These are phyloP conservation scores for Serinus canaria DNA, from an alignment of 2,113 vertebrate genomes.

Conservation along the genomic window DNA sequence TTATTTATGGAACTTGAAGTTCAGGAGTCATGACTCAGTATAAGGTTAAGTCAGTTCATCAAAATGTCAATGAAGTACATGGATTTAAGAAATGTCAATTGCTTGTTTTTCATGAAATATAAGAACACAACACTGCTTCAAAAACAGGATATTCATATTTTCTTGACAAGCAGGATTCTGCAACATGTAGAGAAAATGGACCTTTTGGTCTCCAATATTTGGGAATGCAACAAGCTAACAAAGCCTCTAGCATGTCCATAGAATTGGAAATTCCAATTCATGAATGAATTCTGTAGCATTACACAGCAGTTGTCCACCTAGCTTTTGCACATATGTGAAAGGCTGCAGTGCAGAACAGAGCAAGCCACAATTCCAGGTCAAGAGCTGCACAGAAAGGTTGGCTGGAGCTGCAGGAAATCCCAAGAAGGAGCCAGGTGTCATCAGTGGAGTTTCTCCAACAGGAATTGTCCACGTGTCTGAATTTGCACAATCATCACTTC, in stretches of 20 bases:
- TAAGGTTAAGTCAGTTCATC: constrained; percentile 29
- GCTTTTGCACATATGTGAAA: not conserved
- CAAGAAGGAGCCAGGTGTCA: not conserved
- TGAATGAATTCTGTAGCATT: not conserved
- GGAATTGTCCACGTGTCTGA: not conserved
- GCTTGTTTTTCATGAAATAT: constrained; percentile 17
- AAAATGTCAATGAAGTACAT: constrained; percentile 43
- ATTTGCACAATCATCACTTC: not conserved
- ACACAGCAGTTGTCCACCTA: not conserved
- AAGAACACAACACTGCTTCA: not conserved
- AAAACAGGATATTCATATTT: not conserved
- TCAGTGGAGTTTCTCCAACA: not conserved
- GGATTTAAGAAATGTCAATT: constrained; percentile 35
- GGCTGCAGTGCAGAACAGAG: not conserved
- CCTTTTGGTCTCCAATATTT: not conserved
- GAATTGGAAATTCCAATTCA: not conserved
- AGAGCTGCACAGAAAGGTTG: not conserved
- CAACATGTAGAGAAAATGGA: not conserved
- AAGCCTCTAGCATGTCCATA: not conserved
- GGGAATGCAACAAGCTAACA: not conserved
- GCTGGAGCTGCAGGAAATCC: not conserved
- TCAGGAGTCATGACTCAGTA: not conserved
- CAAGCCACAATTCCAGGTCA: not conserved
- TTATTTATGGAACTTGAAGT: not conserved
- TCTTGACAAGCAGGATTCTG: not conserved